Evolutionary conservation across 2,888 invertebrate species (phyloP).

Genomic region (Carabus problematicus): DNA sequence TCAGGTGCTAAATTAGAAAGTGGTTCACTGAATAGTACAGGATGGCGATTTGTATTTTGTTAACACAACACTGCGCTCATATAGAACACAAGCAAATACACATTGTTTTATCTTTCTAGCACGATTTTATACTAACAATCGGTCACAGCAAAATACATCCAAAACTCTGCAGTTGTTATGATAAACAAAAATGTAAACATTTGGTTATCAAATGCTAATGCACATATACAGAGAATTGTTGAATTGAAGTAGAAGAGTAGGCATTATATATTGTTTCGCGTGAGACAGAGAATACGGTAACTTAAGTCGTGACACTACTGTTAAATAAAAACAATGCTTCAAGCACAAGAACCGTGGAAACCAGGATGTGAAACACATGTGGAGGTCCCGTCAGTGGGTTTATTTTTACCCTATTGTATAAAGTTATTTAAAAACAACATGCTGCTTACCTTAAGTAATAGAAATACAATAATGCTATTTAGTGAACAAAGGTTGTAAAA

Average conservation of each 20-base stretch:
- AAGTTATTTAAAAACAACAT: slow-evolving; percentile 15
- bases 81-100: slow-evolving; percentile 26
- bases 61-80: slow-evolving; percentile 22
- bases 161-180: not conserved
- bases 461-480: slow-evolving; percentile 20
- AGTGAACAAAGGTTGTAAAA: slow-evolving; percentile 17
- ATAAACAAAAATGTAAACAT: not conserved
- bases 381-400: slow-evolving; percentile 19
- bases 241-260: no score
- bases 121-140: slow-evolving; percentile 14
- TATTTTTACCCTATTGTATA: slow-evolving; percentile 22
- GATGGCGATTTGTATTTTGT: slow-evolving; percentile 36
- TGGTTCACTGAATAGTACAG: slow-evolving; percentile 29
- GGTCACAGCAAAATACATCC: no score
- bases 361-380: slow-evolving; percentile 45
- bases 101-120: slow-evolving; percentile 15
- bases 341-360: slow-evolving; percentile 42
- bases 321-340: slow-evolving; percentile 32
- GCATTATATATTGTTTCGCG: not conserved
- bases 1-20: slow-evolving; percentile 41
- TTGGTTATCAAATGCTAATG: not conserved
- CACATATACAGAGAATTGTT: slow-evolving; percentile 16
- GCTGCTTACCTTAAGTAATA: slow-evolving; percentile 31
- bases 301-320: slow-evolving; percentile 29
- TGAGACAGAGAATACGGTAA: slow-evolving; percentile 22